Base-by-base conservation (phyloP, 2,888 invertebrate genomes). In the Cenopis cana region DNA sequence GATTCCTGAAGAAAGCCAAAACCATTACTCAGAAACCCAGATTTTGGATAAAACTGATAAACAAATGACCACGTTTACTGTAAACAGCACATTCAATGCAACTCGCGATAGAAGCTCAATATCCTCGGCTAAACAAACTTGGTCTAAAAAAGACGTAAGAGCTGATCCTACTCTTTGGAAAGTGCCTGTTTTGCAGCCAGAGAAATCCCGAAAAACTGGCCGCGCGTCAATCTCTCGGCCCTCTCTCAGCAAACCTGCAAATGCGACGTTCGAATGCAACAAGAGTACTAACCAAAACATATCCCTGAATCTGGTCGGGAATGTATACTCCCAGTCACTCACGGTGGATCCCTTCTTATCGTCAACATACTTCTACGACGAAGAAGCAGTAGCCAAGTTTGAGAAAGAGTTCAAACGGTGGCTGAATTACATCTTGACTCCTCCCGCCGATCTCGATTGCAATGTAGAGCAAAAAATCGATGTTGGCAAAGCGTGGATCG, bases 341-440 rank as follows among this genome's bases (percentile, higher is more conserved):
- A 95, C 95, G 1, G 89, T 94, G 8, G 96, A 96, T 88, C 96
- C 96, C 4, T 96, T 96, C 78, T 83, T 95, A 49, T 95, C 95
- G 0, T 91, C 95, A 0, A 94, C 95, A 0, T 94, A 96, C 81
- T 96, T 95, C 80, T 94, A 95, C 76, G 96, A 96, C 79, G 95
- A 95, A 74, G 91, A 94, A 76, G 95, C 96, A 80, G 93, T 97
- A 0, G 94, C 95, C 57, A 94, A 95, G 71, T 96, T 97, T 83
- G 96, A 96, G 85, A 89, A 83, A 0, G 95, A 96, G 79, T 96
- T 97, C 73, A 96, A 95, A 81, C 96, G 96, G 77, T 97, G 97
- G 97, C 87, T 97, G 0, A 97, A 97, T 85, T 95, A 95, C 10
- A 89, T 97, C 64, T 89, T 97, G 9, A 95, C 96, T 4, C 96